These are phyloP conservation scores for Bombyx mandarina DNA, from an alignment of 1,140 invertebrate species.

Conservation along the genomic window DNA sequence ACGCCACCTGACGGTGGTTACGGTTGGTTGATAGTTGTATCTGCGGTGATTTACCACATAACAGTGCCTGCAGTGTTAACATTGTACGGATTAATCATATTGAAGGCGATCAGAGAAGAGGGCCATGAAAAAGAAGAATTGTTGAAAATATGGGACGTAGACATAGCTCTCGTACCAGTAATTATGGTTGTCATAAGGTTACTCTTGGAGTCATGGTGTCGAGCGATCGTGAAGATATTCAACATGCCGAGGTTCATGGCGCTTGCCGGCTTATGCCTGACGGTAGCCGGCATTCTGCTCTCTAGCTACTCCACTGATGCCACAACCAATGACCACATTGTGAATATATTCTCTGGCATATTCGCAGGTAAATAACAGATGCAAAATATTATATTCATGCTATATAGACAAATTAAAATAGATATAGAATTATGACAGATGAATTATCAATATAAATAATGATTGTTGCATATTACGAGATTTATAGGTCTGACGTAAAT, in stretches of 20 bases:
- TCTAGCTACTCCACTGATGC: constrained; percentile 57
- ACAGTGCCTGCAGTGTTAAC: constrained; percentile 70
- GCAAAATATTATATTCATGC: background rate
- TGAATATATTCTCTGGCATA: constrained; percentile 64
- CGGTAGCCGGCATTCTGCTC: constrained; percentile 58
- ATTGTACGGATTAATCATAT: constrained; percentile 71
- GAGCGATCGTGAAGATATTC: constrained; percentile 66
- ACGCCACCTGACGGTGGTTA: constrained; percentile 75
- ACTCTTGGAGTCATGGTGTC: constrained; percentile 72
- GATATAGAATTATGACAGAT: too few relatives aligned
- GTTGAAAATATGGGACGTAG: constrained; percentile 64
- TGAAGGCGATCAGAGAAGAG: constrained; percentile 55
- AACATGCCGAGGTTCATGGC: constrained; percentile 70
- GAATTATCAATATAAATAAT: too few relatives aligned
- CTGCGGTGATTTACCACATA: constrained; percentile 72
- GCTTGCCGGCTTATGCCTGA: constrained; percentile 60
- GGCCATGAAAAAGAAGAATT: constrained; percentile 51
- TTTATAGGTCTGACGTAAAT: too few relatives aligned
- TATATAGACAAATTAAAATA: constrained; percentile 3
- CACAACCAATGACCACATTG: constrained; percentile 51
- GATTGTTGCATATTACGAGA: too few relatives aligned
- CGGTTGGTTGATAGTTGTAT: constrained; percentile 75
- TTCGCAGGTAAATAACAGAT: constrained; percentile 42
- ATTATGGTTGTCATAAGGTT: constrained; percentile 68
- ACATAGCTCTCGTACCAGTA: constrained; percentile 71